Conservation (phyloP, 2,113 vertebrate genomes). For the Coregonus clupeaformis region DNA sequence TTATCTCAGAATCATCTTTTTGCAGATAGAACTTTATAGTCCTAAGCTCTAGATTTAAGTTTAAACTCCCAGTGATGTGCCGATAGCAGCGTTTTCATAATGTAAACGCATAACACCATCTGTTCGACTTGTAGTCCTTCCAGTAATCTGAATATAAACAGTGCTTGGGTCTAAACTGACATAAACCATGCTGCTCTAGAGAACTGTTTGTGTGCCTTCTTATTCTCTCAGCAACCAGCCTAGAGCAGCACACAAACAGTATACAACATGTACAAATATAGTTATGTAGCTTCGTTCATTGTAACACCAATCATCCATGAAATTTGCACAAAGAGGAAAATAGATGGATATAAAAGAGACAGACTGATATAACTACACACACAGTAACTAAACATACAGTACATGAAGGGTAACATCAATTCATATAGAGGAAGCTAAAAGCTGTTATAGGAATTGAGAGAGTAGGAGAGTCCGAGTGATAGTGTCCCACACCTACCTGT, state of each 20-base stretch:
- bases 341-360: background rate
- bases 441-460: background rate
- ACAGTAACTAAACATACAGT: background rate
- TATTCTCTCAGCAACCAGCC: conserved; percentile 30
- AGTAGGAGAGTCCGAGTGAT: background rate
- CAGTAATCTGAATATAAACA: conserved; percentile 47
- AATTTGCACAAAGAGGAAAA: background rate
- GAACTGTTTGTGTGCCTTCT: conserved; percentile 20
- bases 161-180: conserved; percentile 21
- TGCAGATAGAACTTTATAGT: too few species aligned
- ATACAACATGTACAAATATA: conserved; percentile 68
- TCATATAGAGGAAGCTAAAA: background rate
- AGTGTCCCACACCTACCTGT: conserved; percentile 53
- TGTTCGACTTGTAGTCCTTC: background rate
- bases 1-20: too few species aligned
- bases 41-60: too few species aligned
- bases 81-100: background rate
- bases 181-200: conserved; percentile 30
- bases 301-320: background rate
- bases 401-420: background rate
- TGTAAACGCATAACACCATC: background rate
- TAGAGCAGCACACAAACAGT: background rate
- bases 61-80: background rate
- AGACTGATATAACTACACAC: too few species aligned
- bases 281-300: conserved; percentile 46